Conservation (phyloP, 2,113 vertebrate species). For the Tetraodon nigroviridis region DNA sequence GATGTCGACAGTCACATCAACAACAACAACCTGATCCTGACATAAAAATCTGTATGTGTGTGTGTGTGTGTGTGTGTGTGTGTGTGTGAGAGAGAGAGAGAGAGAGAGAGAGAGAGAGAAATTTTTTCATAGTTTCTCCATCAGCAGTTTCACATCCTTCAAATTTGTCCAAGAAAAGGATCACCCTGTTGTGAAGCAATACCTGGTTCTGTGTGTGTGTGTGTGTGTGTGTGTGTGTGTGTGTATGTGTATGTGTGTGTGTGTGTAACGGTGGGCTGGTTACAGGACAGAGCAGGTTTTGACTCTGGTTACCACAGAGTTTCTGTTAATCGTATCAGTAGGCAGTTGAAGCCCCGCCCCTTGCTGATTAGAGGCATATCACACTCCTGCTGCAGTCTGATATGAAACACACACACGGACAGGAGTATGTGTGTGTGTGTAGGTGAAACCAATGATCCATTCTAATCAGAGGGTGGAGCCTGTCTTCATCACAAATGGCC, state of each 20-base stretch:
- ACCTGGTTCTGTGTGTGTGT: constrained; percentile 23
- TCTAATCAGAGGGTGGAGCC: too few species aligned
- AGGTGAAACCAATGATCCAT: not conserved
- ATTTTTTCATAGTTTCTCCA: constrained; percentile 14
- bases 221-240: constrained; percentile 5
- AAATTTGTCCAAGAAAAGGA: constrained; percentile 63
- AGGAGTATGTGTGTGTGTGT: constrained; percentile 30
- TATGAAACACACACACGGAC: too few species aligned
- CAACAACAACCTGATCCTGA: not conserved
- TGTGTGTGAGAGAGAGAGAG: constrained; percentile 2
- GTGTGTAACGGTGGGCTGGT: not conserved
- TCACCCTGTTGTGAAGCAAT: constrained; percentile 40
- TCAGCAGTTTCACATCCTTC: constrained; percentile 74
- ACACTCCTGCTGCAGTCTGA: too few species aligned
- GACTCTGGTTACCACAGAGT: too few species aligned
- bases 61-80: constrained; percentile 1
- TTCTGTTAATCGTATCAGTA: not conserved
- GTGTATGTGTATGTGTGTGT: constrained; percentile 11
- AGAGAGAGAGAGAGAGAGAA: constrained; percentile 34
- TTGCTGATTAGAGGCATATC: constrained; percentile 34
- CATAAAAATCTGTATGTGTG: not conserved
- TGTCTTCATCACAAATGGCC: too few species aligned
- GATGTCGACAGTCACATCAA: not conserved
- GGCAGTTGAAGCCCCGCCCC: constrained; percentile 5
- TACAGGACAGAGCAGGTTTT: not conserved